phyloP scores from a whole-genome alignment of 2,797 vertebrate genomes.

The Numenius phaeopus region DNA sequence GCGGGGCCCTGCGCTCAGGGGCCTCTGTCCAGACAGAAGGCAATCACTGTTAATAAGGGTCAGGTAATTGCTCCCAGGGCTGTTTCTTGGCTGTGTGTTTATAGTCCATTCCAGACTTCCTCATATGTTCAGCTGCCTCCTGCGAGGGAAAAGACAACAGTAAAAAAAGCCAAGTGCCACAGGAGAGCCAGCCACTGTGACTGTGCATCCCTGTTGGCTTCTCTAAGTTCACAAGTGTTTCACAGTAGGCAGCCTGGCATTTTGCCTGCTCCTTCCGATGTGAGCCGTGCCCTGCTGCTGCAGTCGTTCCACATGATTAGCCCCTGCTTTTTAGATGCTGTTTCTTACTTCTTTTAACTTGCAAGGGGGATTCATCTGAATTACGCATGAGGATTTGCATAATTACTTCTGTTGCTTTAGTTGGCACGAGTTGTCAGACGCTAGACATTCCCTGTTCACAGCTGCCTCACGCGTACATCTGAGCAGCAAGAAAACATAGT shows the following conservation, averaged over 20 bases:
- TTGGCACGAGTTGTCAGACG: background rate
- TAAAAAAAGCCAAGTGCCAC: accelerated
- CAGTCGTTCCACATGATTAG: accelerated
- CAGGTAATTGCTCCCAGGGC: background rate
- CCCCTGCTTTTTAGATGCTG: background rate
- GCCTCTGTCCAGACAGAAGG: background rate
- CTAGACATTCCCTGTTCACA: background rate
- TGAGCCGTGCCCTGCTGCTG: background rate
- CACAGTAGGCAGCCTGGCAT: background rate
- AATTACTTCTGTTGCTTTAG: background rate
- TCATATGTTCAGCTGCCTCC: background rate
- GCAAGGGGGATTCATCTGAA: background rate
- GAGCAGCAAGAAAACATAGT: background rate
- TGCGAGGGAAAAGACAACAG: background rate
- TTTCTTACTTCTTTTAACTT: background rate
- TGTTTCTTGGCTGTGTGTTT: background rate
- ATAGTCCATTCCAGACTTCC: background rate
- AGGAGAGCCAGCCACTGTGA: background rate
- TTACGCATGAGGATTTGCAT: background rate
- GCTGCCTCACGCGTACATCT: background rate
- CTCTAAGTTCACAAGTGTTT: too few species aligned
- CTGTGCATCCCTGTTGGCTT: background rate
- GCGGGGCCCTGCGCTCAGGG: background rate
- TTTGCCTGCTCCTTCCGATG: background rate
- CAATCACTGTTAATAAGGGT: accelerated